A percentile compares a stretch with the other conserved stretches of the same genome.
phyloP scores from a whole-genome alignment of 2,113 vertebrate genomes.

The Amphilophus citrinellus region DNA sequence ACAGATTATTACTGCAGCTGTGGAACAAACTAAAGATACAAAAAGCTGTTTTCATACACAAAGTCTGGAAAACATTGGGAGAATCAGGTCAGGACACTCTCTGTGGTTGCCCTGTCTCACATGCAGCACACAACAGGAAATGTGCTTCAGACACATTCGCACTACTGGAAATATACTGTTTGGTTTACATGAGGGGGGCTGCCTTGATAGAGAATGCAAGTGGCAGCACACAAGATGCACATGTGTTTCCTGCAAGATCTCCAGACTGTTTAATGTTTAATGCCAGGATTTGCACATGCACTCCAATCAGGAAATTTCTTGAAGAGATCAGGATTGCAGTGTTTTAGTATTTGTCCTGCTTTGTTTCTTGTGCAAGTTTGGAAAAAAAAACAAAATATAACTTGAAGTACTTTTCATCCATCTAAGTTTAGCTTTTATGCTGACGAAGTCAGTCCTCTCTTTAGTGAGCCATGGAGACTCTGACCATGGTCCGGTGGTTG shows the following conservation, averaged over 20 bases:
- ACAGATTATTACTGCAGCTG: background rate
- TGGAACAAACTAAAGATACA: background rate
- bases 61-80: background rate
- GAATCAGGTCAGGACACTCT: background rate
- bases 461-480: too few species aligned
- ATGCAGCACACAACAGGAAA: background rate
- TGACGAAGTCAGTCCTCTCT: too few species aligned
- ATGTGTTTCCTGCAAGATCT: too few species aligned
- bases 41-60: background rate
- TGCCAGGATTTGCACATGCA: background rate
- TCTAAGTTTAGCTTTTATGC: too few species aligned
- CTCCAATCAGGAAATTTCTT: background rate
- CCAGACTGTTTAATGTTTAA: background rate
- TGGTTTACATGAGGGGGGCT: background rate
- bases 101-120: background rate
- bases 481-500: too few species aligned
- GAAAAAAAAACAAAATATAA: too few species aligned
- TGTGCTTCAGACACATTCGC: too few species aligned
- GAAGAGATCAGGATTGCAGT: background rate
- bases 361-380: background rate
- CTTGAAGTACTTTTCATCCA: too few species aligned
- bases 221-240: accelerated
- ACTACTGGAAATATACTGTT: background rate
- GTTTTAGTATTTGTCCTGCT: background rate
- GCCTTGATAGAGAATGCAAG: background rate